Percentiles rank a stretch among this genome's conserved stretches.
These are phyloP conservation scores for Synergus itoensis DNA, from an alignment of 2,888 invertebrate genomes.

Conservation along the genomic window DNA sequence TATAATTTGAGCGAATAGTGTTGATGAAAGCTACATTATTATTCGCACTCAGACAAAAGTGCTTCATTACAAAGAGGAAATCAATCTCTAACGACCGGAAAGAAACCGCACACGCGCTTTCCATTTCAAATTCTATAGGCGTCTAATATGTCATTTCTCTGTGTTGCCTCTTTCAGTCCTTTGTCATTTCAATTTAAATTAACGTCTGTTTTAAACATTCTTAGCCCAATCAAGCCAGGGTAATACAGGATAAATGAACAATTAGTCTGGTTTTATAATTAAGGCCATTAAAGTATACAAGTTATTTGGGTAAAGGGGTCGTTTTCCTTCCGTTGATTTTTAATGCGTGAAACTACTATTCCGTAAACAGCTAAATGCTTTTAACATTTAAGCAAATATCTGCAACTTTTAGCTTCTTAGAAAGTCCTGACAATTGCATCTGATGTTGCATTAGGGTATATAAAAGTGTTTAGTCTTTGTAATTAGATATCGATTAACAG, in stretches of 20 bases:
- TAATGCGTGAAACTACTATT: neutral
- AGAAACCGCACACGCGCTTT: slow-evolving; percentile 26
- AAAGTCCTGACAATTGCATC: neutral
- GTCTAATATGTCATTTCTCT: neutral
- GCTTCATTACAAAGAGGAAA: slow-evolving; percentile 26
- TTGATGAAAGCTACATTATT: slow-evolving; percentile 29
- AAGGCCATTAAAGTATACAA: neutral
- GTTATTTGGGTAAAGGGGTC: neutral
- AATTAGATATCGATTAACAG: too few relatives aligned
- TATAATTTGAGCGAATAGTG: slow-evolving; percentile 20
- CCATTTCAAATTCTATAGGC: slow-evolving; percentile 23
- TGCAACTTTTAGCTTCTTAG: neutral
- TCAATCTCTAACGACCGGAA: slow-evolving; percentile 40
- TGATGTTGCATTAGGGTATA: too few relatives aligned
- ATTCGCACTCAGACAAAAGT: slow-evolving; percentile 31
- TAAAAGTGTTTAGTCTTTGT: neutral
- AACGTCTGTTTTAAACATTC: neutral
- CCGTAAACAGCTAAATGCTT: slow-evolving; percentile 13
- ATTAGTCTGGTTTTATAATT: slow-evolving; percentile 2
- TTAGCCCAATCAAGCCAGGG: neutral
- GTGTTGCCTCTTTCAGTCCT: neutral
- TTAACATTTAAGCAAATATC: neutral
- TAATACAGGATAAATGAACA: neutral
- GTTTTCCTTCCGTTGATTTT: neutral
- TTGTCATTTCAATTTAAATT: slow-evolving; percentile 4